These are phyloP conservation scores for Nymphalis polychloros DNA, from an alignment of 2,888 invertebrate species.

Conservation along the genomic window DNA sequence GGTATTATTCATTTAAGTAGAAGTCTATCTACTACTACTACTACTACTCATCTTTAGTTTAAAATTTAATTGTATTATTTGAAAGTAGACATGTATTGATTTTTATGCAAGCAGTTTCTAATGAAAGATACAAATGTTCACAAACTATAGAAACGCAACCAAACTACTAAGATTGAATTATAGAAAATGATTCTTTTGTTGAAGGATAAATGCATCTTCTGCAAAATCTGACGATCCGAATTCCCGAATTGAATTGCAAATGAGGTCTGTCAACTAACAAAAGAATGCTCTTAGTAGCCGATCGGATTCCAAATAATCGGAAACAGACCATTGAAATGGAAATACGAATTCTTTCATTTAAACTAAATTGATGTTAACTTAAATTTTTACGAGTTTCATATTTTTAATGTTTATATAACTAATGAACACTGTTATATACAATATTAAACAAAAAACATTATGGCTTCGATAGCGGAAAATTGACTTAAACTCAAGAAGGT, in stretches of 20 bases:
- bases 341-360: slow-evolving; percentile 35
- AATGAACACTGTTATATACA: background rate
- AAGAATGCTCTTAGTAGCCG: slow-evolving; percentile 55
- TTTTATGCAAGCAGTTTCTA: too few species aligned
- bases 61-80: too few species aligned
- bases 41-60: too few species aligned
- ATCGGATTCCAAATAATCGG: slow-evolving; percentile 47
- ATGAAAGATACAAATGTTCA: too few species aligned
- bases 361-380: slow-evolving; percentile 4
- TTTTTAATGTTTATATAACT: background rate
- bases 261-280: slow-evolving; percentile 57
- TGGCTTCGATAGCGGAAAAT: too few species aligned
- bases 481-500: too few species aligned
- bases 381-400: background rate
- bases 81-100: too few species aligned
- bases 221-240: slow-evolving; percentile 36
- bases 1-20: too few species aligned
- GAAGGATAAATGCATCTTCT: slow-evolving; percentile 17
- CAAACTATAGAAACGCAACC: too few species aligned
- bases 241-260: slow-evolving; percentile 58
- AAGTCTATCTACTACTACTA: too few species aligned
- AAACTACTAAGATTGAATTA: background rate
- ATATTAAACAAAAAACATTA: too few species aligned
- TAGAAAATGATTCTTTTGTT: background rate
- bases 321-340: slow-evolving; percentile 48